Conservation (phyloP, 2,113 vertebrate species). For the Carassius auratus region DNA sequence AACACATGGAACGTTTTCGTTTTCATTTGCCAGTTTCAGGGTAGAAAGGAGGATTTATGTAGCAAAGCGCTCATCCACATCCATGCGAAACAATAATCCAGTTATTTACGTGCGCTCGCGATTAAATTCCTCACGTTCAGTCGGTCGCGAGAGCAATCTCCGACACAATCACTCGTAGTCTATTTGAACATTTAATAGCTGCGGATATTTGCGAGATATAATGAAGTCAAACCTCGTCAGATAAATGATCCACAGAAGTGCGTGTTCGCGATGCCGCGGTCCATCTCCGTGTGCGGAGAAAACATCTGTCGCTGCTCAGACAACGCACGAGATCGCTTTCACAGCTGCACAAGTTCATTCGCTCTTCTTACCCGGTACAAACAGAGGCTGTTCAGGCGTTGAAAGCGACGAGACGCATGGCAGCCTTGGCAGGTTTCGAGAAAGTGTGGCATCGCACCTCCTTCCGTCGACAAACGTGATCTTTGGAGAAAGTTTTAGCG, state of each 20-base stretch:
- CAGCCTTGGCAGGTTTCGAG: constrained; percentile 18
- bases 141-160: constrained; percentile 55
- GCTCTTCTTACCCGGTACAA: constrained; percentile 27
- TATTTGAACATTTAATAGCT: constrained; percentile 7
- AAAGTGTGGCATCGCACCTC: constrained; percentile 45
- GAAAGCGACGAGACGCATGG: constrained; percentile 14
- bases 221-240: neutral
- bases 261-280: constrained; percentile 43
- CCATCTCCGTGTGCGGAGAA: constrained; percentile 52
- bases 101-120: constrained; percentile 13
- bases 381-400: constrained; percentile 11
- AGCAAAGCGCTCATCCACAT: constrained; percentile 12
- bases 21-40: constrained; percentile 74
- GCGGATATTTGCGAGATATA: neutral
- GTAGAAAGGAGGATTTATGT: constrained; percentile 27
- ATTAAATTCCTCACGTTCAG: constrained; percentile 60
- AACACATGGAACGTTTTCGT: constrained; percentile 73
- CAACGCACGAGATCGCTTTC: neutral
- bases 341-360: constrained; percentile 32
- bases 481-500: constrained; percentile 19
- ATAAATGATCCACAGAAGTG: constrained; percentile 52
- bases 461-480: constrained; percentile 3
- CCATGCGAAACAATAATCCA: constrained; percentile 44
- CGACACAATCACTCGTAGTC: constrained; percentile 1
- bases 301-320: constrained; percentile 33